These are phyloP conservation scores for Nemotelus pantherinus DNA, from an alignment of 2,888 invertebrate genomes.

Conservation along the genomic window DNA sequence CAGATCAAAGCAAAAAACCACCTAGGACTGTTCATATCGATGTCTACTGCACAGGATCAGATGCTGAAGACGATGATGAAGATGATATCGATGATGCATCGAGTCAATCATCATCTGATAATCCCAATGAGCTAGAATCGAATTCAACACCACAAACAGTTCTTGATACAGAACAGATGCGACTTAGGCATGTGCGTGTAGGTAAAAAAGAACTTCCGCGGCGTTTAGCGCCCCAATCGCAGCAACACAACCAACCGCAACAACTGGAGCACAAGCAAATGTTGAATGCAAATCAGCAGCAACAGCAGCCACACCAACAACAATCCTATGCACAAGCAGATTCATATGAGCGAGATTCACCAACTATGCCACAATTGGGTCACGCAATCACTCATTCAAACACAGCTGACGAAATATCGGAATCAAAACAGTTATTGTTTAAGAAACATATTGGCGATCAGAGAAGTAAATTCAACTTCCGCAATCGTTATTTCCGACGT, in stretches of 20 bases:
- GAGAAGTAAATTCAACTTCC: conserved; percentile 59
- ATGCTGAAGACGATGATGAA: conserved; percentile 62
- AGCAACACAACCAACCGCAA: conserved; percentile 45
- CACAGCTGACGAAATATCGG: conserved; percentile 63
- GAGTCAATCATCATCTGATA: conserved; percentile 58
- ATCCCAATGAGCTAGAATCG: conserved; percentile 62
- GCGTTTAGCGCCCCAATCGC: conserved; percentile 50
- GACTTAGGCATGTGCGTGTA: conserved; percentile 69
- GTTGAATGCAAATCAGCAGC: not conserved
- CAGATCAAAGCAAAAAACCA: conserved; percentile 60
- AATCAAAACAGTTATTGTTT: conserved; percentile 64
- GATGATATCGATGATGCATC: conserved; percentile 57
- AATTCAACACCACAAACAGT: conserved; percentile 73
- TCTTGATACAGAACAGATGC: conserved; percentile 71
- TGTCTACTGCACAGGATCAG: conserved; percentile 78
- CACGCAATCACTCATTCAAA: conserved; percentile 64
- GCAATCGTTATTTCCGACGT: conserved; percentile 61
- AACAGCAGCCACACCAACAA: conserved; percentile 49
- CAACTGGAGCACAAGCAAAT: conserved; percentile 48
- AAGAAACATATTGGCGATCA: conserved; percentile 65
- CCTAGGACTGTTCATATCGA: conserved; percentile 78
- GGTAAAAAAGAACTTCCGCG: conserved; percentile 66
- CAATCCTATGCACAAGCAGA: conserved; percentile 24
- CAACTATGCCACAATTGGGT: conserved; percentile 55
- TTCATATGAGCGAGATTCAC: conserved; percentile 7